Base-by-base conservation (phyloP, 2,888 invertebrate genomes). In the Eudasyphora cyanicolor region DNA sequence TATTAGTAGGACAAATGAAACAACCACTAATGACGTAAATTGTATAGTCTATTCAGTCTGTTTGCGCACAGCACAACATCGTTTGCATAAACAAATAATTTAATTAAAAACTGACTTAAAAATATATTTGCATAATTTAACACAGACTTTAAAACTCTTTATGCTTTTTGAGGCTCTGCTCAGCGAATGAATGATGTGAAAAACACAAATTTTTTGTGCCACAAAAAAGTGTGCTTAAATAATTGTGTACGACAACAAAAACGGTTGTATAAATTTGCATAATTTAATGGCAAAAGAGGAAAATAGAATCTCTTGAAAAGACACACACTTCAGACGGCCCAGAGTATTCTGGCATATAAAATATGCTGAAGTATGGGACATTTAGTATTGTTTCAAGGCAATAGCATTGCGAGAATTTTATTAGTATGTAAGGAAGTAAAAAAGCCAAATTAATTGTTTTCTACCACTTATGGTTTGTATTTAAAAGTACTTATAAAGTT, bases 41-140 rank as follows among this genome's bases (percentile, higher is more conserved):
- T 19, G 29, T 60, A n/a, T 60, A 32, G 45, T 45, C n/a, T n/a
- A n/a, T 45, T n/a, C 60, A 6, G 14, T 38, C 8, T 38, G 8
- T 38, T 10, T 38, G 19, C 7, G 27, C 1, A n/a, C 60, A 60
- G 7, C 29, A 49, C 2, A 60, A 60, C 29, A 29, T 14, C 14
- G 29, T 60, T 60, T 60, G 60, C 29, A 24, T 27, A 60, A 60
- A 60, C 60, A 60, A 60, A 29, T 60, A 60, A 60, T 60, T 60
- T 60, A 60, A 60, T 60, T 60, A 60, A 60, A 60, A 14, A 60
- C 60, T n/a, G 29, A 60, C 60, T 60, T 60, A 29, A 29, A 29
- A 60, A 60, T 32, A 29, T 60, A 60, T 60, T 60, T 60, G 60
- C 60, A 60, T 60, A 29, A 60, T 60, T 60, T 29, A 60, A 29